Evolutionary conservation across 2,888 invertebrate genomes (phyloP).

Genomic region (Drosophila siamana): DNA sequence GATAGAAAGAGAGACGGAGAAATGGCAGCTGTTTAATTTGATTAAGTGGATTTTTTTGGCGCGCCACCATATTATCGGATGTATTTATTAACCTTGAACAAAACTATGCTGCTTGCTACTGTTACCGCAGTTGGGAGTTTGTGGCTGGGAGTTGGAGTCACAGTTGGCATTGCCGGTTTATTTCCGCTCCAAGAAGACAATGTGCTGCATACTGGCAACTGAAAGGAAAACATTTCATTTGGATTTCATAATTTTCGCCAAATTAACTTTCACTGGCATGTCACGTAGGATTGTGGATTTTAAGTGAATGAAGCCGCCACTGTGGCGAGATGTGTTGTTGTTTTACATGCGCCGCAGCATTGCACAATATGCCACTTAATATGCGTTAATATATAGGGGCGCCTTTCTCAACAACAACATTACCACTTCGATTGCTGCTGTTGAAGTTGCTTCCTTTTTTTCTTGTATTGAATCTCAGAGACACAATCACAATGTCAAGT

Average conservation of each 20-base stretch:
- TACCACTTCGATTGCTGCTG: neutral
- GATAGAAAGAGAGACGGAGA: slow-evolving; percentile 16
- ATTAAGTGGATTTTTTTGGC: slow-evolving; percentile 55
- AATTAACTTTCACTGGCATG: slow-evolving; percentile 77
- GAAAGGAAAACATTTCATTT: slow-evolving; percentile 63
- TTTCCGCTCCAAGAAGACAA: slow-evolving; percentile 65
- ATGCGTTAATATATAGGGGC: slow-evolving; percentile 67
- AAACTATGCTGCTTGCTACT: slow-evolving; percentile 22
- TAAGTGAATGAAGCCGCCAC: slow-evolving; percentile 37
- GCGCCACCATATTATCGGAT: slow-evolving; percentile 47
- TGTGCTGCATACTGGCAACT: slow-evolving; percentile 59
- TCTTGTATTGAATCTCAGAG: slow-evolving; percentile 1
- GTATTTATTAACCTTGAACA: slow-evolving; percentile 63
- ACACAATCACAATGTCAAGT: slow-evolving; percentile 70
- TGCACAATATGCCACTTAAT: slow-evolving; percentile 72
- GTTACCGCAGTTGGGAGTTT: neutral
- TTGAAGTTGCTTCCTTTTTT: slow-evolving; percentile 55
- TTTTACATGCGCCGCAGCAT: slow-evolving; percentile 48
- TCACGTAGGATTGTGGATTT: slow-evolving; percentile 69
- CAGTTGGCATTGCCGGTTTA: slow-evolving; percentile 23
- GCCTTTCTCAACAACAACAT: slow-evolving; percentile 38
- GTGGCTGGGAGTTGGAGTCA: slow-evolving; percentile 10
- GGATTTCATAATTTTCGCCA: slow-evolving; percentile 77
- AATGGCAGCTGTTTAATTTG: slow-evolving; percentile 55
- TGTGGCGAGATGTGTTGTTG: slow-evolving; percentile 41